These are phyloP conservation scores for Odontomachus brunneus DNA, from an alignment of 1,140 invertebrate genomes.

Conservation along the genomic window DNA sequence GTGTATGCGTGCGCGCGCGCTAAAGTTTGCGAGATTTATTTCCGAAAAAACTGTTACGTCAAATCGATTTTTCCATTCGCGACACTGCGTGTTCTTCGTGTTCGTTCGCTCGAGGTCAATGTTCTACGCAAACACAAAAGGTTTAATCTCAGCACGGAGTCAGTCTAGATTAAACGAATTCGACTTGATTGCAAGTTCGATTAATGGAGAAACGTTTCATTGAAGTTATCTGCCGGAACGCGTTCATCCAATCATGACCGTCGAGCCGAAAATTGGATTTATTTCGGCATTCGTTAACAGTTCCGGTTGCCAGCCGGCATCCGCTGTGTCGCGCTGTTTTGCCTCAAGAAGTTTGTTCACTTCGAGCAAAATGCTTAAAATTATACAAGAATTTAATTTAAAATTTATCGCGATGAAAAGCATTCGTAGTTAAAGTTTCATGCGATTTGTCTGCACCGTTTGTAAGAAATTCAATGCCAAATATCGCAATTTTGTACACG, in stretches of 20 bases:
- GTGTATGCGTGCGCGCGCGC: background rate
- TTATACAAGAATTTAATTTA: too few species aligned
- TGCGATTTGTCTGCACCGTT: too few species aligned
- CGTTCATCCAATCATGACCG: conserved; percentile 48
- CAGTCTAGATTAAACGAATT: conserved; percentile 46
- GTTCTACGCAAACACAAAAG: conserved; percentile 50
- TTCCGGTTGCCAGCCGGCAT: conserved; percentile 27
- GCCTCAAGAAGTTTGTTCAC: too few species aligned
- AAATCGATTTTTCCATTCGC: conserved; percentile 49
- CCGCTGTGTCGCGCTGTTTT: conserved; percentile 27
- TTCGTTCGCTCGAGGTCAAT: conserved; percentile 22
- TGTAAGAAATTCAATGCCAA: too few species aligned
- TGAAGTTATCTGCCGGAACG: conserved; percentile 44
- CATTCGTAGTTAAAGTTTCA: too few species aligned
- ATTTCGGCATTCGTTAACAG: conserved; percentile 43
- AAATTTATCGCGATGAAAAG: too few species aligned
- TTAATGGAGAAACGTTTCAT: conserved; percentile 56
- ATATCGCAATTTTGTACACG: too few species aligned
- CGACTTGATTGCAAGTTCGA: conserved; percentile 25
- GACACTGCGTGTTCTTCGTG: conserved; percentile 15
- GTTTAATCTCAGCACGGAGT: conserved; percentile 53
- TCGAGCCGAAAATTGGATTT: conserved; percentile 58
- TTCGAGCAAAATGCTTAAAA: too few species aligned
- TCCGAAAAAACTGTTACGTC: conserved; percentile 8
- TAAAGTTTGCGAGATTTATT: background rate